Conservation (phyloP, 2,888 invertebrate species). For the Macaria notata region DNA sequence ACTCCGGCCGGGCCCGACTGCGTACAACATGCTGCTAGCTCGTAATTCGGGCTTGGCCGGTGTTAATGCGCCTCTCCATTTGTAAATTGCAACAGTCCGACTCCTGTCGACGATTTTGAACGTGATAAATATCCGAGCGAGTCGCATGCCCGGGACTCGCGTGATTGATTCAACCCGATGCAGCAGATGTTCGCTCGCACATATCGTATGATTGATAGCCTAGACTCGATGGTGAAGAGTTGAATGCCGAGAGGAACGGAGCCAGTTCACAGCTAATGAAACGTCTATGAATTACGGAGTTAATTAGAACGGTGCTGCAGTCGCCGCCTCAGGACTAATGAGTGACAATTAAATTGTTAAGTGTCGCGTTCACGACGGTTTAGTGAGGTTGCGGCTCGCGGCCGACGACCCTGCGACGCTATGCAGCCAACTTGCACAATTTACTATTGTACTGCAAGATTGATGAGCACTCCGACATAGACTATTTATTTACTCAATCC, state of each 20-base stretch:
- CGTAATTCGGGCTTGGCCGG: conserved; percentile 43
- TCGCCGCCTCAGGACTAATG: conserved; percentile 72
- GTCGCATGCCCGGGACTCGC: conserved; percentile 53
- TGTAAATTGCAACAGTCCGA: conserved; percentile 58
- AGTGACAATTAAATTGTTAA: conserved; percentile 77
- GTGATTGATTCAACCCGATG: conserved; percentile 69
- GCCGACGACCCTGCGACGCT: conserved; percentile 59
- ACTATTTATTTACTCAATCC: conserved; percentile 77
- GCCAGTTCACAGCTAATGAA: conserved; percentile 55
- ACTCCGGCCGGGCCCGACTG: conserved; percentile 49
- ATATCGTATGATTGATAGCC: conserved; percentile 61
- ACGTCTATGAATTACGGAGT: conserved; percentile 64
- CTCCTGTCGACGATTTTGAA: conserved; percentile 53
- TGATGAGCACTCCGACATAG: conserved; percentile 71
- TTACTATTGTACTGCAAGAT: conserved; percentile 71
- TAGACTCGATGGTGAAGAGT: conserved; percentile 39
- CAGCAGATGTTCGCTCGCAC: conserved; percentile 57
- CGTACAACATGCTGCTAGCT: conserved; percentile 43
- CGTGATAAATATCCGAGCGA: conserved; percentile 65
- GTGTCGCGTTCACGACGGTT: conserved; percentile 71
- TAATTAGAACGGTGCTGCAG: conserved; percentile 64
- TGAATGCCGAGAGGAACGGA: conserved; percentile 36
- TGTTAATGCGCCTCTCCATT: conserved; percentile 48
- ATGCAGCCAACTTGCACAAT: conserved; percentile 68
- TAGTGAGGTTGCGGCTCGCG: conserved; percentile 72